phyloP scores from a whole-genome alignment of 2,797 vertebrate genomes.

The Morelia viridis region DNA sequence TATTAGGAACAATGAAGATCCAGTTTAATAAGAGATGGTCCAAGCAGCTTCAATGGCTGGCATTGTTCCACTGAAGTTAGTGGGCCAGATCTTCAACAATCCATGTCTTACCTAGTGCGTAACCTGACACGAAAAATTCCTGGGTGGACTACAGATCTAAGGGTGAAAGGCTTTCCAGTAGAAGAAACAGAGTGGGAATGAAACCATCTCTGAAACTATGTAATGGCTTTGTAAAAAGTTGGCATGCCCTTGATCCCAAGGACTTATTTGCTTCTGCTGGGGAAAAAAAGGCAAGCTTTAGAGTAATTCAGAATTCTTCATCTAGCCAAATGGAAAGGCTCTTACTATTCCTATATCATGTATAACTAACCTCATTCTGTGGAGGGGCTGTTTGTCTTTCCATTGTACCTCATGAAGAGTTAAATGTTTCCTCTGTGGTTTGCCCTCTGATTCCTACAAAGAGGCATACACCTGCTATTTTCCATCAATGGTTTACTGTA shows the following conservation, averaged over 20 bases:
- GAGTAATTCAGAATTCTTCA: background rate
- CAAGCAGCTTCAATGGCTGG: background rate
- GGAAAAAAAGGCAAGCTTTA: background rate
- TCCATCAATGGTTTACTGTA: background rate
- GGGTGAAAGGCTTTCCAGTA: background rate
- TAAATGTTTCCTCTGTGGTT: background rate
- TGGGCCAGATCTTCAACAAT: background rate
- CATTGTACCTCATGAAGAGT: background rate
- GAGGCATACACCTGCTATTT: background rate
- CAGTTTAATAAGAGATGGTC: background rate
- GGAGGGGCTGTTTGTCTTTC: background rate
- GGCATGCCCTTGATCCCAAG: background rate
- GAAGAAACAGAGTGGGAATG: background rate
- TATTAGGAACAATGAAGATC: background rate
- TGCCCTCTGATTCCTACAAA: background rate
- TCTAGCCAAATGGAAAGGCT: background rate
- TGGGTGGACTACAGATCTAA: background rate
- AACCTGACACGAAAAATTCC: background rate
- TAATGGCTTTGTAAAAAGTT: background rate
- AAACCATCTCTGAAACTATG: background rate
- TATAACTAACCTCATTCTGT: background rate
- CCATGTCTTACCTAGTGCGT: background rate
- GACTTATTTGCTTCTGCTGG: background rate
- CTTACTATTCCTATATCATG: background rate
- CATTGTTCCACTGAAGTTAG: background rate